phyloP scores from a whole-genome alignment of 2,888 invertebrate species.

The Linyphia triangularis region DNA sequence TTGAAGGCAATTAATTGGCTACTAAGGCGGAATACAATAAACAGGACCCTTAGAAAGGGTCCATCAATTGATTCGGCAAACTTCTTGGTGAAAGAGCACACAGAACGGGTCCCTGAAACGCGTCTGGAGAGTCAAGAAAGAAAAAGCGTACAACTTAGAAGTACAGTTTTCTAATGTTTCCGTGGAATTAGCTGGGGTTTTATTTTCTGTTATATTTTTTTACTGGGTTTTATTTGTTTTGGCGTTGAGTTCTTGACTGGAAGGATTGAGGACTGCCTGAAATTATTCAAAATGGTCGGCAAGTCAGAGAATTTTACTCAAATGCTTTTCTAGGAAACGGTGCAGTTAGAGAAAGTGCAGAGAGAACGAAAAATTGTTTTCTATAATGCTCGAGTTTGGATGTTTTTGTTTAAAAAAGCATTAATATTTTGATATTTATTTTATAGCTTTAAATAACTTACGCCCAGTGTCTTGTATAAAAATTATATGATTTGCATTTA shows the following conservation, averaged over 20 bases:
- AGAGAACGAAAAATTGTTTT: too few species aligned
- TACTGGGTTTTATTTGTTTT: constrained; percentile 57
- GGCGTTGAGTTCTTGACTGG: constrained; percentile 1
- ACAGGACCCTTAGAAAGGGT: constrained; percentile 33
- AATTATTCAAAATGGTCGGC: too few species aligned
- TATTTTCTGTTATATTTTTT: constrained; percentile 38
- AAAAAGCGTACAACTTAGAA: neutral
- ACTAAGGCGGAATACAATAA: constrained; percentile 65
- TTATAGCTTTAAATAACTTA: too few species aligned
- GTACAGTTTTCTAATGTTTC: constrained; percentile 40
- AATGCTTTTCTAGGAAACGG: too few species aligned
- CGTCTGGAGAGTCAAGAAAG: constrained; percentile 17
- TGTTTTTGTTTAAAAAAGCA: too few species aligned
- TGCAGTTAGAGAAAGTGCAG: too few species aligned
- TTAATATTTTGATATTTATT: too few species aligned
- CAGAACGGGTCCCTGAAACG: constrained; percentile 7
- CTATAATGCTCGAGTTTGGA: too few species aligned
- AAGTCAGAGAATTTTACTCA: too few species aligned
- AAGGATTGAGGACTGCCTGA: neutral
- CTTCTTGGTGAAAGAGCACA: constrained; percentile 52
- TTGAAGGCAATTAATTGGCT: constrained; percentile 65
- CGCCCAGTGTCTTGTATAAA: too few species aligned
- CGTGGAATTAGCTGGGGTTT: constrained; percentile 34
- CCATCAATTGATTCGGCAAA: constrained; percentile 65
- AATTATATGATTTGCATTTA: too few species aligned